Conservation (phyloP, 2,797 vertebrate genomes). For the Spatula clypeata region DNA sequence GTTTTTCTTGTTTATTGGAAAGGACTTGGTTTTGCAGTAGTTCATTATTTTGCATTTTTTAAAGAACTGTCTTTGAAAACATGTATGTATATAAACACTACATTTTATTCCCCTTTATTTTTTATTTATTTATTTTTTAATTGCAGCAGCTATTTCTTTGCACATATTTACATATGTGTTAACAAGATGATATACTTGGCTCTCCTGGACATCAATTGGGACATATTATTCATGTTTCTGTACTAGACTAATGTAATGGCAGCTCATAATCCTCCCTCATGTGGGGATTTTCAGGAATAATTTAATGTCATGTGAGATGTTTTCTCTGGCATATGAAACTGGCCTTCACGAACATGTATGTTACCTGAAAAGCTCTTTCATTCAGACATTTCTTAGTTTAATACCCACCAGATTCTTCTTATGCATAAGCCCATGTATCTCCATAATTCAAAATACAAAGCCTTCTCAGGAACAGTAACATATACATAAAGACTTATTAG, state of each 20-base stretch:
- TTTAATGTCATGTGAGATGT: slow-evolving; percentile 11
- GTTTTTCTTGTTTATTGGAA: background rate
- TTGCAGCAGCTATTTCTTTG: background rate
- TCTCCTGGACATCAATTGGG: slow-evolving; percentile 51
- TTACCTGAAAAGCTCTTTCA: slow-evolving; percentile 7
- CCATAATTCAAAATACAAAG: slow-evolving; percentile 27
- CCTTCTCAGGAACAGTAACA: background rate
- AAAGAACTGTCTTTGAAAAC: background rate
- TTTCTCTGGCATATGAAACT: slow-evolving; percentile 43
- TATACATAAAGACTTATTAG: background rate
- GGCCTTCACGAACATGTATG: background rate
- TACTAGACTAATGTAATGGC: slow-evolving; percentile 51
- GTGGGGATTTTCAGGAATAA: slow-evolving; percentile 40
- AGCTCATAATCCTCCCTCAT: slow-evolving; percentile 48
- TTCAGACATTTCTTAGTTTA: slow-evolving; percentile 13
- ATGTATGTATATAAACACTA: fast-evolving
- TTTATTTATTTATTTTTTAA: no score
- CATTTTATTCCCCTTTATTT: background rate
- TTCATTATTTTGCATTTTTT: background rate
- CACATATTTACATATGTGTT: background rate
- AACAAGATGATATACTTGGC: background rate
- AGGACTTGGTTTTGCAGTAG: background rate
- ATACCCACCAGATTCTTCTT: background rate
- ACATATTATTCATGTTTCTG: slow-evolving; percentile 52
- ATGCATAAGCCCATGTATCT: background rate